phyloP scores from a whole-genome alignment of 2,113 vertebrate species.

The Alces alces region DNA sequence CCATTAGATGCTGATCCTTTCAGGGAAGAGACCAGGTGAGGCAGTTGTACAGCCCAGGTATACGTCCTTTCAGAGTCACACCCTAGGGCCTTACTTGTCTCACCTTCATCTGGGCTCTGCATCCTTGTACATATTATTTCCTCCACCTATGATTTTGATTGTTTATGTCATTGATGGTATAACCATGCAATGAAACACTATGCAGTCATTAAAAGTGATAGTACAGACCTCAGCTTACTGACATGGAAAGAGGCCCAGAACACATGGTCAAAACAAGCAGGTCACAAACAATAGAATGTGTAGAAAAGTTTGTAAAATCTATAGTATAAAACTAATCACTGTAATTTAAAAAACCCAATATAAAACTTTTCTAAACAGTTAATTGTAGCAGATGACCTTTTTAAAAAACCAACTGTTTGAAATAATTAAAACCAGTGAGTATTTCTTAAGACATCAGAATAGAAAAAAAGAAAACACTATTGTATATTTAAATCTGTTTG shows the following conservation, averaged over 20 bases:
- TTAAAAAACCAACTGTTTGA: not conserved
- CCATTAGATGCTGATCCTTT: not conserved
- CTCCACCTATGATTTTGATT: not conserved
- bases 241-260: not conserved
- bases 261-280: not conserved
- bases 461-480: not conserved
- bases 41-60: rapidly evolving
- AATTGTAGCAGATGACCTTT: not conserved
- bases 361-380: not conserved
- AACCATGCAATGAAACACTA: not conserved
- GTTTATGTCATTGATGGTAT: not conserved
- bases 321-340: not conserved
- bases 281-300: not conserved
- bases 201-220: not conserved
- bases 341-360: not conserved
- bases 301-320: not conserved
- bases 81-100: not conserved
- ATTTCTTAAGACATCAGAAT: not conserved
- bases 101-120: not conserved
- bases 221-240: not conserved
- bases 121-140: not conserved
- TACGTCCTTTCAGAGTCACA: not conserved
- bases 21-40: not conserved
- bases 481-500: not conserved
- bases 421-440: slow-evolving; percentile 5